Evolutionary conservation across 2,888 invertebrate genomes (phyloP).

Genomic region (Eugnorisma glareosa): DNA sequence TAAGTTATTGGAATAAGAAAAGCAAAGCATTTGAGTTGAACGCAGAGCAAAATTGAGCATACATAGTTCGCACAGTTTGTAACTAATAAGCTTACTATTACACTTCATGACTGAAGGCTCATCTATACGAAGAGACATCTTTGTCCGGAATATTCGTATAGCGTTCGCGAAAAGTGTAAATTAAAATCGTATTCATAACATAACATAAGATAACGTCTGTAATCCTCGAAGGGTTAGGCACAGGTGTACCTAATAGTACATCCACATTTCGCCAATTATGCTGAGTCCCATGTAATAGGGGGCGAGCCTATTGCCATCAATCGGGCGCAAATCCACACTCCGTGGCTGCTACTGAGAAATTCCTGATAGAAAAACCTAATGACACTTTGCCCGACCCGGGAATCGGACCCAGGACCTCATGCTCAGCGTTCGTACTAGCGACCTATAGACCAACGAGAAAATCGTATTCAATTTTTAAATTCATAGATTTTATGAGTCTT

Average conservation of each 20-base stretch:
- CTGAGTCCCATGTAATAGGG: too few species aligned
- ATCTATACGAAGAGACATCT: not conserved
- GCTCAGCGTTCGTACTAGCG: too few species aligned
- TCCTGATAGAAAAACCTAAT: too few species aligned
- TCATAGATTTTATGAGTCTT: not conserved
- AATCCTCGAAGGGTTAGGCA: too few species aligned
- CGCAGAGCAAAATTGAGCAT: slow-evolving; percentile 41
- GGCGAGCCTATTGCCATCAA: too few species aligned
- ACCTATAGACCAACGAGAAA: not conserved
- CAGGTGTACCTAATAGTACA: too few species aligned
- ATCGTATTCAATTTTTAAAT: not conserved
- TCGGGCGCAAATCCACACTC: too few species aligned
- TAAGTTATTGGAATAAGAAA: not conserved
- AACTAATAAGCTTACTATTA: slow-evolving; percentile 25
- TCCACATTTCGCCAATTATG: too few species aligned
- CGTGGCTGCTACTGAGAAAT: too few species aligned
- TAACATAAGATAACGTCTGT: too few species aligned
- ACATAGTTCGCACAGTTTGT: slow-evolving; percentile 45
- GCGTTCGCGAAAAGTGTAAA: not conserved
- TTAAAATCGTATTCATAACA: not conserved
- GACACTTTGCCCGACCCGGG: too few species aligned
- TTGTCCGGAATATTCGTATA: not conserved
- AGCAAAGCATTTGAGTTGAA: slow-evolving; percentile 12
- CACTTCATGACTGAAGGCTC: not conserved
- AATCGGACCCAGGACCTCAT: too few species aligned